Evolutionary conservation across 2,888 invertebrate genomes (phyloP).

Genomic region (Dexiosoma caninum): DNA sequence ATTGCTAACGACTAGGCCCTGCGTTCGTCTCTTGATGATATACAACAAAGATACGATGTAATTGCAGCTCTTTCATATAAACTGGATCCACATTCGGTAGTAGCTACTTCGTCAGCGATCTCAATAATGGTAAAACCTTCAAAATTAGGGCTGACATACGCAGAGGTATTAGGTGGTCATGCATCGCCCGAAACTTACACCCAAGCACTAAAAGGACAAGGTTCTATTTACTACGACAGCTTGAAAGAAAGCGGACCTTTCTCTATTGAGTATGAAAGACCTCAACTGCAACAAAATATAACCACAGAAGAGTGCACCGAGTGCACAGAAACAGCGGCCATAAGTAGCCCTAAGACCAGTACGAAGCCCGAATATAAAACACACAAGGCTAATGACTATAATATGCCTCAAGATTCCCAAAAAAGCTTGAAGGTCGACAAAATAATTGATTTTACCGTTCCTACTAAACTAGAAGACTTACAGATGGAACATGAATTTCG

Average conservation of each 20-base stretch:
- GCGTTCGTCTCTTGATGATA: slow-evolving; percentile 82
- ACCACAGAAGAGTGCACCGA: slow-evolving; percentile 27
- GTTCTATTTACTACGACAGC: slow-evolving; percentile 37
- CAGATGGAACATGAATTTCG: slow-evolving; percentile 46
- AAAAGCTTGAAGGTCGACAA: not conserved
- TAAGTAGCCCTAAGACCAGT: slow-evolving; percentile 24
- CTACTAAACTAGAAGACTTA: slow-evolving; percentile 42
- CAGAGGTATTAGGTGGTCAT: slow-evolving; percentile 85
- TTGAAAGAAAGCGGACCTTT: slow-evolving; percentile 14
- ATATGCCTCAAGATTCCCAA: slow-evolving; percentile 11
- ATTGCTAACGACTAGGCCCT: slow-evolving; percentile 71
- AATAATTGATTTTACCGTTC: slow-evolving; percentile 17
- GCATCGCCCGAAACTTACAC: slow-evolving; percentile 72
- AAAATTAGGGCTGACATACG: slow-evolving; percentile 80
- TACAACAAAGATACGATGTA: slow-evolving; percentile 84
- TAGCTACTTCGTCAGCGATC: slow-evolving; percentile 78
- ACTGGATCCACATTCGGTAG: slow-evolving; percentile 85
- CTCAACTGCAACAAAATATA: slow-evolving; percentile 13
- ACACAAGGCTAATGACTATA: slow-evolving; percentile 32
- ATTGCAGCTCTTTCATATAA: slow-evolving; percentile 85
- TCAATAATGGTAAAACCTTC: slow-evolving; percentile 78
- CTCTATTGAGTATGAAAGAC: slow-evolving; percentile 1
- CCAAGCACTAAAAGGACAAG: slow-evolving; percentile 56
- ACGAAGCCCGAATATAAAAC: slow-evolving; percentile 12
- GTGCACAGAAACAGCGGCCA: slow-evolving; percentile 55